Conservation (phyloP, 2,113 vertebrate species). For the Mesitornis unicolor region DNA sequence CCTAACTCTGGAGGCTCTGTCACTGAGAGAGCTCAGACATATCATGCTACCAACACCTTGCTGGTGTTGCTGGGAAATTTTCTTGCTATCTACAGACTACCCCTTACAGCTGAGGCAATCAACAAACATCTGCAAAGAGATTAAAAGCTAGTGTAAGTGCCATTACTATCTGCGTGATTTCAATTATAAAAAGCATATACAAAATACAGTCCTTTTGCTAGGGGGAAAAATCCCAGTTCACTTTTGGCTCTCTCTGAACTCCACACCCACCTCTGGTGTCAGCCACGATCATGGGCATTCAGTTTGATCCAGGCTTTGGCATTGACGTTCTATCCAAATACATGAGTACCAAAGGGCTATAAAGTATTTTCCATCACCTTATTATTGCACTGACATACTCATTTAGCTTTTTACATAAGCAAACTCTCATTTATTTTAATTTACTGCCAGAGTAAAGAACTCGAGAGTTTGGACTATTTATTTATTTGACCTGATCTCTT, state of each 20-base stretch:
- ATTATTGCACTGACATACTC: not conserved
- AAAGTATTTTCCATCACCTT: not conserved
- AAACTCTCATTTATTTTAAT: constrained; percentile 1
- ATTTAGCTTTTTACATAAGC: not conserved
- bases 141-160: not conserved
- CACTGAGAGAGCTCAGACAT: not conserved
- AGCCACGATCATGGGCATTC: not conserved
- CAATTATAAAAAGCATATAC: not conserved
- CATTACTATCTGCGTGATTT: not conserved
- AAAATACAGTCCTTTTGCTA: not conserved
- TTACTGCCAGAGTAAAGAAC: not conserved
- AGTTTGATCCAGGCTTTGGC: not conserved
- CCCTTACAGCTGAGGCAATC: not conserved
- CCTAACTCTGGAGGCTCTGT: not conserved
- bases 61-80: not conserved
- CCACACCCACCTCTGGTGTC: not conserved
- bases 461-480: not conserved
- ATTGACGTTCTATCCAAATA: not conserved
- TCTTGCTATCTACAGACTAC: not conserved
- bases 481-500: not conserved
- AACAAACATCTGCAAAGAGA: not conserved
- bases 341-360: no score
- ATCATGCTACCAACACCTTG: not conserved
- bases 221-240: not conserved
- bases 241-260: not conserved